Percentiles rank a stretch among this genome's conserved stretches.
phyloP scores from a whole-genome alignment of 2,797 vertebrate genomes.

The Enteromius unitaeniatus region DNA sequence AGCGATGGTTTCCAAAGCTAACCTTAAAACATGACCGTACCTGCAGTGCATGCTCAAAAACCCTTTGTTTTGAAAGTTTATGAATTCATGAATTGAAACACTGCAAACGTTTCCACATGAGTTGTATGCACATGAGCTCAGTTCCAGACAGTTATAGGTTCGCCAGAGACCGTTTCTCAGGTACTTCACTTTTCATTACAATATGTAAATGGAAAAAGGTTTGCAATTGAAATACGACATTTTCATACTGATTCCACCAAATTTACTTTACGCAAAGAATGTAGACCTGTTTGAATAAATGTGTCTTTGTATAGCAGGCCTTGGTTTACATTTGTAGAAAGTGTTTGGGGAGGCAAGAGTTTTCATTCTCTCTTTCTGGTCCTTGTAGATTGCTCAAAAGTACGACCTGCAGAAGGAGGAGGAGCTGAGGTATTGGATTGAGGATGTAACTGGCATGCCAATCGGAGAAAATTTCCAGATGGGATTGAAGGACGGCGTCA shows the following conservation, averaged over 20 bases:
- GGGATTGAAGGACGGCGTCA: constrained; percentile 86
- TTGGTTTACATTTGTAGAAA: not conserved
- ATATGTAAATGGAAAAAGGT: not conserved
- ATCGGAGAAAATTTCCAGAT: constrained; percentile 86
- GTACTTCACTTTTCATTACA: not conserved
- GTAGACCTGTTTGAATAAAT: not conserved
- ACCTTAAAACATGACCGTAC: not conserved
- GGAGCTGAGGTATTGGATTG: constrained; percentile 87
- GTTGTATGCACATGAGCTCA: not conserved
- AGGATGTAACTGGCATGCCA: constrained; percentile 86
- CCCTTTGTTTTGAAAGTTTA: constrained; percentile 7
- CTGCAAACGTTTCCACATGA: not conserved
- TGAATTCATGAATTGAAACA: constrained; percentile 25
- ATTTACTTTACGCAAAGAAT: not conserved
- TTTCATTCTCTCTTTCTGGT: not conserved
- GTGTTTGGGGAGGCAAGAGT: not conserved
- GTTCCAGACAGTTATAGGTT: not conserved
- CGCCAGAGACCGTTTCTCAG: too few relatives aligned
- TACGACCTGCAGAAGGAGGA: constrained; percentile 87
- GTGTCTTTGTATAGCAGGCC: not conserved
- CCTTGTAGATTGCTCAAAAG: constrained; percentile 85
- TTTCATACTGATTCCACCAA: not conserved
- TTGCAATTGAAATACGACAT: not conserved
- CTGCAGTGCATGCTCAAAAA: not conserved
- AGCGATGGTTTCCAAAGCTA: constrained; percentile 2